These are phyloP conservation scores for Vicugna pacos DNA, from an alignment of 2,113 vertebrate species.

Conservation along the genomic window DNA sequence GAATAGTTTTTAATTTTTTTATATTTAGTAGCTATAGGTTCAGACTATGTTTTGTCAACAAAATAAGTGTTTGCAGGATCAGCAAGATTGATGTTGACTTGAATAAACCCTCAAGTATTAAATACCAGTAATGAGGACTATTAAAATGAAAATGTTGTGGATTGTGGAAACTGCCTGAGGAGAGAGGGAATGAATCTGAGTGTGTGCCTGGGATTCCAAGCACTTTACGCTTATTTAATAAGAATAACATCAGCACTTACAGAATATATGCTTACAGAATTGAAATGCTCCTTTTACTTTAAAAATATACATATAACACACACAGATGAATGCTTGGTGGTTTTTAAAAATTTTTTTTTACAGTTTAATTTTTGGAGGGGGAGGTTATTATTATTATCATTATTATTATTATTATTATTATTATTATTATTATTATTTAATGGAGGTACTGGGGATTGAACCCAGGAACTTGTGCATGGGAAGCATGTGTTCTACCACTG, in stretches of 20 bases:
- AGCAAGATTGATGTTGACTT: conserved; percentile 65
- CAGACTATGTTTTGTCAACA: conserved; percentile 60
- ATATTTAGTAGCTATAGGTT: conserved; percentile 37
- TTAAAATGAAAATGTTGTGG: conserved; percentile 62
- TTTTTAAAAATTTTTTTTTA: too few relatives aligned
- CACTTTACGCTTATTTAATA: conserved; percentile 13
- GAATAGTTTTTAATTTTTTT: conserved; percentile 21
- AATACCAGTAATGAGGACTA: conserved; percentile 54
- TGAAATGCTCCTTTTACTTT: background rate
- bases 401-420: too few relatives aligned
- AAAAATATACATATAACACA: background rate
- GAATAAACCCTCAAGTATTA: conserved; percentile 67
- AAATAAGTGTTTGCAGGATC: conserved; percentile 66
- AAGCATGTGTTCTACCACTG: too few relatives aligned
- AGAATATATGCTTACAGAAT: background rate
- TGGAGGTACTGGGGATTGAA: too few relatives aligned
- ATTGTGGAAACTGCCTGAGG: conserved; percentile 64
- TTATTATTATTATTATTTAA: too few relatives aligned
- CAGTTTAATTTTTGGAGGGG: too few relatives aligned
- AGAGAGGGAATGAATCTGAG: conserved; percentile 62
- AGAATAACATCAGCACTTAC: background rate
- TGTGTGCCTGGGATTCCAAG: conserved; percentile 69
- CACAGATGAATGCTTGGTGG: background rate
- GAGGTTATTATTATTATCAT: too few relatives aligned
- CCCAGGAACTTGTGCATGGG: too few relatives aligned